These are phyloP conservation scores for Tarsius wallacei DNA, from an alignment of 2,797 vertebrate genomes.

Conservation along the genomic window DNA sequence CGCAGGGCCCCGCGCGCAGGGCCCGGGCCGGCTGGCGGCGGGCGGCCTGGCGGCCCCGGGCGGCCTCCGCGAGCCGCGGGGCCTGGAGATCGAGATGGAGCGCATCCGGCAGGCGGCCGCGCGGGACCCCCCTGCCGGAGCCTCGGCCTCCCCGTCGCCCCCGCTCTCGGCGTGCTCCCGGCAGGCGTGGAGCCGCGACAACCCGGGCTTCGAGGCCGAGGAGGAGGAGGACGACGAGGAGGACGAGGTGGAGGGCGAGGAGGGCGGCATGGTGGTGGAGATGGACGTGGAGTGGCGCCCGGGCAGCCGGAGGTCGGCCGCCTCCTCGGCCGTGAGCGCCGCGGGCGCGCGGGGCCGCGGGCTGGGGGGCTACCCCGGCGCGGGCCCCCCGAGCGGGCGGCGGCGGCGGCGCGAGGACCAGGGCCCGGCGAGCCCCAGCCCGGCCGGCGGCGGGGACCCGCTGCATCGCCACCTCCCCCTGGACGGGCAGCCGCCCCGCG, in stretches of 20 bases:
- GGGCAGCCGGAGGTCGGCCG: slow-evolving; percentile 89
- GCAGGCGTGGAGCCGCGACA: slow-evolving; percentile 98
- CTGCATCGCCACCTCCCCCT: slow-evolving; percentile 86
- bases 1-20: slow-evolving; percentile 31
- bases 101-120: slow-evolving; percentile 91
- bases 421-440: slow-evolving; percentile 57
- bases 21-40: slow-evolving; percentile 64
- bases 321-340: slow-evolving; percentile 81
- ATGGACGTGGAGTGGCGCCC: slow-evolving; percentile 96
- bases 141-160: slow-evolving; percentile 91
- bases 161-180: slow-evolving; percentile 94
- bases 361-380: slow-evolving; percentile 90
- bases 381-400: slow-evolving; percentile 82
- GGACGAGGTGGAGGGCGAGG: slow-evolving; percentile 90
- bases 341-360: slow-evolving; percentile 87
- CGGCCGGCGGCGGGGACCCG: slow-evolving; percentile 77
- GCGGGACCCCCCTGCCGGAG: slow-evolving; percentile 87
- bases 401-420: slow-evolving; percentile 90
- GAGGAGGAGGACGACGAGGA: slow-evolving; percentile 92
- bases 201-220: slow-evolving; percentile 97
- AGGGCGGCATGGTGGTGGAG: slow-evolving; percentile 92
- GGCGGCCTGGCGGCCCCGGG: slow-evolving; percentile 65
- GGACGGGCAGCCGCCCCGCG: slow-evolving; percentile 88
- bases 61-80: slow-evolving; percentile 80
- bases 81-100: slow-evolving; percentile 87